These are phyloP conservation scores for Holacanthus passer DNA, from an alignment of 2,113 vertebrate genomes.

Conservation along the genomic window DNA sequence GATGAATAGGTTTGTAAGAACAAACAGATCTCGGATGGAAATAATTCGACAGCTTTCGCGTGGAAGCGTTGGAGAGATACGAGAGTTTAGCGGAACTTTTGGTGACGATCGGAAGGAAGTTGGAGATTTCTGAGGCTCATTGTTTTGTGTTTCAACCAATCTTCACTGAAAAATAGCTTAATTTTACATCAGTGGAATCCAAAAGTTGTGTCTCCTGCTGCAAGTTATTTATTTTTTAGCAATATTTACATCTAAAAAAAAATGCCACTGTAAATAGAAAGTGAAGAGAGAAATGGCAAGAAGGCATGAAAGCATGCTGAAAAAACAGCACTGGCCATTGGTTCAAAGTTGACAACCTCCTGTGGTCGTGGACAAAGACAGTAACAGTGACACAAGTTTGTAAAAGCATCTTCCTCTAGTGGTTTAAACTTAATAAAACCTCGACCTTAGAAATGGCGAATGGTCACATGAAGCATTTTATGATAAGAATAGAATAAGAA, in stretches of 20 bases:
- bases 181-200: neutral
- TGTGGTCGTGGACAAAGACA: neutral
- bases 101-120: neutral
- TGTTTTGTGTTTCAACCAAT: neutral
- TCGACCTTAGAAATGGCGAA: neutral
- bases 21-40: neutral
- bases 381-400: no score
- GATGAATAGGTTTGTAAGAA: neutral
- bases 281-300: neutral
- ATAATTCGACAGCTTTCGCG: neutral
- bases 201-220: neutral
- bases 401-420: neutral
- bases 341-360: no score
- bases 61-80: neutral
- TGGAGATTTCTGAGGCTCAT: neutral
- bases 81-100: neutral
- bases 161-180: neutral
- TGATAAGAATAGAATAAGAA: no score
- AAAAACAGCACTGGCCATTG: neutral
- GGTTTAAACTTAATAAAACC: neutral
- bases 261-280: neutral
- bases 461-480: neutral
- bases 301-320: neutral
- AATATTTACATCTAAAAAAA: no score
- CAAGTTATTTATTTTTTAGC: no score